Evolutionary conservation across 2,888 invertebrate genomes (phyloP), one percentile per base, ranked within the genome.

Genomic region (Zelleria hepariella): DNA sequence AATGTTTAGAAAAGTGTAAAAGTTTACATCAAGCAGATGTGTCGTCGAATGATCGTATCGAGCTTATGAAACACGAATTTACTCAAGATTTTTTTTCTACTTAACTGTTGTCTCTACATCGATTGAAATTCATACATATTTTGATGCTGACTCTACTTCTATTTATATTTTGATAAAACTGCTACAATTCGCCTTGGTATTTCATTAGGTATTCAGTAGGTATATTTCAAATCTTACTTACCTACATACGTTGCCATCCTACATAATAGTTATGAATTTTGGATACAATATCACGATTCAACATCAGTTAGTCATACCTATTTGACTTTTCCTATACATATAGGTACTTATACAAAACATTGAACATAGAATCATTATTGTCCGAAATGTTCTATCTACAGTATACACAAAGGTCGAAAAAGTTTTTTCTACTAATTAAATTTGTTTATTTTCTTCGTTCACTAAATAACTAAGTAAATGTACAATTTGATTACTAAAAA

Each of bases 1-100:
- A 82, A 72, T 61, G 61, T 59, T 62, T 68, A 69, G 66, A 62
- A 55, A 62, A 59, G 55, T 61, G 60, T 64, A 24, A 61, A 60
- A 42, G 15, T 2, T 42, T 3, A 42, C 32, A 15, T 10, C 32
- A 42, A 42, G 15, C n/a, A 42, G 10, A 42, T 3, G 32, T 42
- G 4, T 10, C 15, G 32, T 42, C 2, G 32, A 32, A 32, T 5
- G 32, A 5, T 32, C 32, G 2, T 32, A 10, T 5, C n/a, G n/a
- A n/a, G n/a, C n/a, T n/a, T n/a, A n/a, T n/a, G n/a, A n/a, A n/a
- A n/a, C n/a, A n/a, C n/a, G n/a, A n/a, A n/a, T n/a, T n/a, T n/a
- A n/a, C n/a, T n/a, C n/a, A n/a, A n/a, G n/a, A n/a, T n/a, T n/a
- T n/a, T n/a, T n/a, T n/a, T n/a, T n/a, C n/a, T n/a, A n/a, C n/a